Conservation (phyloP, 2,113 vertebrate species). For the Etia nguti region DNA sequence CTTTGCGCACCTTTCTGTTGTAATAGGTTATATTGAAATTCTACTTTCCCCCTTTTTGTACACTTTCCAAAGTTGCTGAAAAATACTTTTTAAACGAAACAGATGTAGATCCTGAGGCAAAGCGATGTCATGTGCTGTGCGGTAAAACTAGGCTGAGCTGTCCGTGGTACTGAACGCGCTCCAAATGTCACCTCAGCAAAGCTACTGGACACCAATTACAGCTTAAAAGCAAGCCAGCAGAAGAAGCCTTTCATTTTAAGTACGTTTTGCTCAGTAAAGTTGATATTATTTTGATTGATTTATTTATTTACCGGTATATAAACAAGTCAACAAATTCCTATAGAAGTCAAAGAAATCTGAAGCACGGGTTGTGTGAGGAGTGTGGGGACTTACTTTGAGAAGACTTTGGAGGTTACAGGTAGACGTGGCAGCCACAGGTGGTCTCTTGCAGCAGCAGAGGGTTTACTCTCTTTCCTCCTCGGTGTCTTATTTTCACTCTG, state of each 20-base stretch:
- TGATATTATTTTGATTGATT: neutral
- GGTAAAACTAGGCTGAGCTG: neutral
- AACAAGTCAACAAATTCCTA: neutral
- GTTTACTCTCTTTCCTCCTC: neutral
- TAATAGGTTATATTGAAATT: neutral
- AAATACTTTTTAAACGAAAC: neutral
- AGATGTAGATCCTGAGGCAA: neutral
- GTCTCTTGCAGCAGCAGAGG: neutral
- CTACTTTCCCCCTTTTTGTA: neutral
- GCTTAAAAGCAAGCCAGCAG: neutral
- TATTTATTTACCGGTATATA: neutral
- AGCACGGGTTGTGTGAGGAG: neutral
- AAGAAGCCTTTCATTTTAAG: neutral
- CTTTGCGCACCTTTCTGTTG: neutral
- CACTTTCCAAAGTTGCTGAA: no score
- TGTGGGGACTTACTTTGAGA: slow-evolving; percentile 43
- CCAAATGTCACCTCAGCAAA: neutral
- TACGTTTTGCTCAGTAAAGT: neutral
- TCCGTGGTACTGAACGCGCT: neutral
- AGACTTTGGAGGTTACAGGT: slow-evolving; percentile 10
- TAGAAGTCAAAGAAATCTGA: neutral
- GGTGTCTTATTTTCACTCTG: neutral
- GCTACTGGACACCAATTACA: neutral
- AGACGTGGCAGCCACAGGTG: slow-evolving; percentile 15
- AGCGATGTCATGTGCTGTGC: no score